These are phyloP conservation scores for Gobionotothen gibberifrons DNA, from an alignment of 2,797 vertebrate genomes.

Conservation along the genomic window DNA sequence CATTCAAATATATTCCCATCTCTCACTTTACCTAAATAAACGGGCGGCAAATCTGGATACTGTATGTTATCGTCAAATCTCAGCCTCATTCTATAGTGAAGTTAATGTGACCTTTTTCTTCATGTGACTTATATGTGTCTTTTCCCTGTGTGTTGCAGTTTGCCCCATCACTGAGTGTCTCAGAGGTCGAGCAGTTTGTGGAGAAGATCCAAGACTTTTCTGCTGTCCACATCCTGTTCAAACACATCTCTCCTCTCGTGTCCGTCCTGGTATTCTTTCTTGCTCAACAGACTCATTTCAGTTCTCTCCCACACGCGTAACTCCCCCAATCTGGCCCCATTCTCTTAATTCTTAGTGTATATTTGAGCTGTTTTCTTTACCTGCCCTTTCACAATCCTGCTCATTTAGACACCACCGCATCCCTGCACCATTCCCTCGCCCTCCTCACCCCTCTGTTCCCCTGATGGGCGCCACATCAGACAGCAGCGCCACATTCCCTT, in stretches of 20 bases:
- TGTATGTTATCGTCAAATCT: background rate
- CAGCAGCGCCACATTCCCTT: conserved; percentile 70
- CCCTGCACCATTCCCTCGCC: conserved; percentile 15
- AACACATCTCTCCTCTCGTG: conserved; percentile 36
- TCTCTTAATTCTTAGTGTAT: background rate
- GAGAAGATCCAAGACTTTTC: conserved; percentile 54
- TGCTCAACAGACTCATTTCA: conserved; percentile 50
- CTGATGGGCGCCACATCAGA: conserved; percentile 85
- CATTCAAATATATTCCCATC: background rate
- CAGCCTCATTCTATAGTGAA: background rate
- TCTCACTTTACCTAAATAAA: background rate
- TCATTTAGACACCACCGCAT: conserved; percentile 6
- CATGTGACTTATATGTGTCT: conserved; percentile 18
- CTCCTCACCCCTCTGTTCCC: conserved; percentile 62
- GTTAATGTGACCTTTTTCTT: background rate
- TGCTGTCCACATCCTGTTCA: conserved; percentile 49
- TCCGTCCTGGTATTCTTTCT: conserved; percentile 40
- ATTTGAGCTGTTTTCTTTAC: conserved; percentile 30
- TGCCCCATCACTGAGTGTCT: conserved; percentile 42
- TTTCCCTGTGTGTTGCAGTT: conserved; percentile 65
- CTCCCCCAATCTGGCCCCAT: conserved; percentile 39
- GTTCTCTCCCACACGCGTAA: conserved; percentile 11
- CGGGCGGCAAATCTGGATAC: background rate
- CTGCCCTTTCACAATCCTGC: conserved; percentile 39
- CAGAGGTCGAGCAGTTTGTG: conserved; percentile 48